Evolutionary conservation across 2,888 invertebrate genomes (phyloP).

Genomic region (Caenorhabditis angaria): DNA sequence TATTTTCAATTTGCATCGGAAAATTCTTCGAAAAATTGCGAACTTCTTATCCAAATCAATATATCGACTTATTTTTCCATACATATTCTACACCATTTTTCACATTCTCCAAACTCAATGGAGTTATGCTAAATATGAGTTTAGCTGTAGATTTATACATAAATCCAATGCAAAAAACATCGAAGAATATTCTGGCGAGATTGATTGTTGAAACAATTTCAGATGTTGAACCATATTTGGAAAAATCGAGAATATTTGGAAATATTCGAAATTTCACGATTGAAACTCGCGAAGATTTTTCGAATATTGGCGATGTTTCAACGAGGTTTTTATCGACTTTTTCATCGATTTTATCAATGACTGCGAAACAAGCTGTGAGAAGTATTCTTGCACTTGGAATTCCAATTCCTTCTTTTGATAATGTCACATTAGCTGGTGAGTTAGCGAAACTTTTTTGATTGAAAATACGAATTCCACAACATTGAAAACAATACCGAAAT

Average conservation of each 20-base stretch:
- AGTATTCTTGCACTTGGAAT: constrained; percentile 56
- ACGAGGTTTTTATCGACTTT: constrained; percentile 53
- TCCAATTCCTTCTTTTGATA: constrained; percentile 63
- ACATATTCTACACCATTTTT: constrained; percentile 36
- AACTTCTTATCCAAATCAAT: constrained; percentile 52
- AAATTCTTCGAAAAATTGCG: constrained; percentile 58
- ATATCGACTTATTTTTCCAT: constrained; percentile 61
- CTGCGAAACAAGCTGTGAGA: constrained; percentile 49
- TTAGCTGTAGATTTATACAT: constrained; percentile 36
- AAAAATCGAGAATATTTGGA: constrained; percentile 45
- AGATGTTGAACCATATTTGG: constrained; percentile 51
- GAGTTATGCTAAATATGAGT: constrained; percentile 34
- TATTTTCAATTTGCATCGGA: constrained; percentile 60
- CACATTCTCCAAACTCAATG: constrained; percentile 14
- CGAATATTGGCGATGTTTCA: constrained; percentile 59
- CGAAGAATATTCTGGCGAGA: constrained; percentile 50
- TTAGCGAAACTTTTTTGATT: too few relatives aligned
- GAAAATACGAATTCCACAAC: too few relatives aligned
- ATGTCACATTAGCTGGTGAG: constrained; percentile 58
- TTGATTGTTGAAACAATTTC: constrained; percentile 52
- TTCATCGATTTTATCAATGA: constrained; percentile 46
- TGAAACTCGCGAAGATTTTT: constrained; percentile 46
- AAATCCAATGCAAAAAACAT: constrained; percentile 29
- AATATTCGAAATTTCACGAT: constrained; percentile 47
- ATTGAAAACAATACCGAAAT: too few relatives aligned